Evolutionary conservation across 1,140 invertebrate genomes (phyloP).

Genomic region (Homarus americanus): DNA sequence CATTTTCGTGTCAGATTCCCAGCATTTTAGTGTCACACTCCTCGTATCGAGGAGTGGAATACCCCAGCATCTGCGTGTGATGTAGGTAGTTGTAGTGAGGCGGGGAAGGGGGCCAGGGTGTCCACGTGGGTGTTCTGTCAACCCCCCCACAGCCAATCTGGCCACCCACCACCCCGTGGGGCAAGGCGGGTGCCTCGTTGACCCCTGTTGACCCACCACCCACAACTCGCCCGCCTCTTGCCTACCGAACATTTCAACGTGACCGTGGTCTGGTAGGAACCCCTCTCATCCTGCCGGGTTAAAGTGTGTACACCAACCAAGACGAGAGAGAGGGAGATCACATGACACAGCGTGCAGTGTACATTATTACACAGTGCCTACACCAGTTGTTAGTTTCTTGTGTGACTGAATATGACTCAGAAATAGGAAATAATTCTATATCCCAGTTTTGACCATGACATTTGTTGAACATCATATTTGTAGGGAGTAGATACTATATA

Average conservation of each 20-base stretch:
- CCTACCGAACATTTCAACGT: neutral
- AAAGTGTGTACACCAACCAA: neutral
- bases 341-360: too few relatives aligned
- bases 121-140: too few relatives aligned
- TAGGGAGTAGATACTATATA: too few relatives aligned
- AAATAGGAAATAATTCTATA: neutral
- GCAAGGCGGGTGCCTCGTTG: neutral
- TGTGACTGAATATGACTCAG: neutral
- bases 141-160: too few relatives aligned
- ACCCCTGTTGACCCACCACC: too few relatives aligned
- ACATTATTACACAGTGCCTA: too few relatives aligned
- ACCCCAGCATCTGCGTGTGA: neutral
- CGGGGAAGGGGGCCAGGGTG: too few relatives aligned
- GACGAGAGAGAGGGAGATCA: neutral
- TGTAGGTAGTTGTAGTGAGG: neutral
- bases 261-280: neutral
- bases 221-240: neutral
- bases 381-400: too few relatives aligned
- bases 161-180: neutral
- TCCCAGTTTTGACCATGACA: neutral
- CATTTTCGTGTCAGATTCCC: slow-evolving; percentile 1
- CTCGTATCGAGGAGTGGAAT: neutral
- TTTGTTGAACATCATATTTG: neutral
- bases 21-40: neutral
- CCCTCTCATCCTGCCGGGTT: neutral